phyloP scores from a whole-genome alignment of 2,888 invertebrate genomes.

The Furcula furcula region DNA sequence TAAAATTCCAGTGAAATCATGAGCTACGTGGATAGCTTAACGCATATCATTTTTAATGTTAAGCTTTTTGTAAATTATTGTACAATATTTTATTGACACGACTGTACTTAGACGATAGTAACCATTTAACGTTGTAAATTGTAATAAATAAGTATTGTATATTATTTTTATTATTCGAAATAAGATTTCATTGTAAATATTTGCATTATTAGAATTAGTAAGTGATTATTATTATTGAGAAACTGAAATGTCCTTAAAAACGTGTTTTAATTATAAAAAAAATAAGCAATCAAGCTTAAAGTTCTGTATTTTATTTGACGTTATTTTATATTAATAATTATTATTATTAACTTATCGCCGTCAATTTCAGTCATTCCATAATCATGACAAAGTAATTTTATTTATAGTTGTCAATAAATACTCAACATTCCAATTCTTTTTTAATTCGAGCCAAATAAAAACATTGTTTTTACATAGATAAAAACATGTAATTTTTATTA shows the following conservation, averaged over 20 bases:
- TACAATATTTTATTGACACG: slow-evolving; percentile 65
- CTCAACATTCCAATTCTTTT: slow-evolving; percentile 44
- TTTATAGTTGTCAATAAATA: slow-evolving; percentile 30
- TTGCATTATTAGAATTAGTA: slow-evolving; percentile 34
- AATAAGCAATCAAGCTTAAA: no score
- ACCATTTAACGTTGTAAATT: slow-evolving; percentile 50
- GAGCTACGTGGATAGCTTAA: slow-evolving; percentile 58
- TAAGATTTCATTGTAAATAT: slow-evolving; percentile 75
- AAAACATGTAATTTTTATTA: slow-evolving; percentile 48
- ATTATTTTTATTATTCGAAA: slow-evolving; percentile 60
- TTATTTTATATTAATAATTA: no score
- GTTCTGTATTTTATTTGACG: no score
- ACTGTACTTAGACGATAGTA: slow-evolving; percentile 67
- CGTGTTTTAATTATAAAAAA: no score
- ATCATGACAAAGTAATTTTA: slow-evolving; percentile 39
- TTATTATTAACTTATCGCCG: no score
- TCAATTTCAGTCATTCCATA: slow-evolving; percentile 1
- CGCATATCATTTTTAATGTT: slow-evolving; percentile 75
- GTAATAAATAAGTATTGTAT: slow-evolving; percentile 53
- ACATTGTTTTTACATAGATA: slow-evolving; percentile 34
- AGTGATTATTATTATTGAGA: no score
- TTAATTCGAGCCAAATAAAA: slow-evolving; percentile 46
- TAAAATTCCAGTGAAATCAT: slow-evolving; percentile 20
- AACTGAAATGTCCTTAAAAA: no score
- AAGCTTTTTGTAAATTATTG: slow-evolving; percentile 80